Evolutionary conservation across 2,797 vertebrate genomes (phyloP).

Genomic region (Manis javanica): DNA sequence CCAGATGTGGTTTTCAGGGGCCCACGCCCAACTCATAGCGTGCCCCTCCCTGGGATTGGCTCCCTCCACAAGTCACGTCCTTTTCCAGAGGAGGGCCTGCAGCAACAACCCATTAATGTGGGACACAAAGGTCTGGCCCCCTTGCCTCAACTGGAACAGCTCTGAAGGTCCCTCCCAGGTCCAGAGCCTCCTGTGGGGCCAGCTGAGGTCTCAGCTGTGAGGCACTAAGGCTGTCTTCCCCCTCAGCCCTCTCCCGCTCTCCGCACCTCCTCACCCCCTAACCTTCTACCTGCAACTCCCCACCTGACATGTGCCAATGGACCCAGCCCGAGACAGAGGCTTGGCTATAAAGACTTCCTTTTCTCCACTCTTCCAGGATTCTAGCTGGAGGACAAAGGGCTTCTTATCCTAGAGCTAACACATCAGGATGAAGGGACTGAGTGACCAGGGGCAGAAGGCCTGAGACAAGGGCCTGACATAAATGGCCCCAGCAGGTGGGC

Average conservation of each 20-base stretch:
- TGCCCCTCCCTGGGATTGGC: rapidly evolving
- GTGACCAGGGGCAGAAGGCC: rapidly evolving
- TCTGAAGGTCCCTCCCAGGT: not conserved
- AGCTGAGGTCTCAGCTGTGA: not conserved
- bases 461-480: not conserved
- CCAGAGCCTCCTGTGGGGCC: rapidly evolving
- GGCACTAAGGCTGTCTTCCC: rapidly evolving
- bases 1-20: not conserved
- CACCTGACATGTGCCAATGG: not conserved
- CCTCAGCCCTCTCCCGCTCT: no score
- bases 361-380: not conserved
- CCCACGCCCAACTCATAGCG: not conserved
- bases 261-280: not conserved
- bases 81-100: not conserved
- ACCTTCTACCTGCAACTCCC: no score
- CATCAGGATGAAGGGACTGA: not conserved
- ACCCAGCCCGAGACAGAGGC: not conserved
- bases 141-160: rapidly evolving
- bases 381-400: not conserved
- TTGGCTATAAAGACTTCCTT: no score
- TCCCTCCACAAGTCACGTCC: not conserved
- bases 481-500: rapidly evolving
- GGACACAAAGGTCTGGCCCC: no score
- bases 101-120: not conserved
- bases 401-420: not conserved